Evolutionary conservation across 2,113 vertebrate genomes (phyloP).

Genomic region (Nasalis larvatus): DNA sequence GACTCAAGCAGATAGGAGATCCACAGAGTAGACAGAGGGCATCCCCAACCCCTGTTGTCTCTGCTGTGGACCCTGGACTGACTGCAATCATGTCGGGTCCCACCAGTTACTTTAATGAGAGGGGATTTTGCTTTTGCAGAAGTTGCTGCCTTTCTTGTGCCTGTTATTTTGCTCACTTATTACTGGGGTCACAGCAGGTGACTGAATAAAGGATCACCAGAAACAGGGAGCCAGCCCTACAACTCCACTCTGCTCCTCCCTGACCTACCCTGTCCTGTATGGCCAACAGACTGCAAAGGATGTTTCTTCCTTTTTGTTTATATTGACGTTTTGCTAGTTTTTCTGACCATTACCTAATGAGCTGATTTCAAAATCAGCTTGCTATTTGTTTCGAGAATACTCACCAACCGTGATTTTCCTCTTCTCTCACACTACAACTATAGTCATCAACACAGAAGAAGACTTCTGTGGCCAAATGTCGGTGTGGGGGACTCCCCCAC

Average conservation of each 20-base stretch:
- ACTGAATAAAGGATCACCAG: background rate
- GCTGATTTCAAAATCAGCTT: background rate
- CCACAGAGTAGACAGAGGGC: background rate
- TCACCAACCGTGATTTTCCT: too few species aligned
- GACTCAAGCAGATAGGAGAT: background rate
- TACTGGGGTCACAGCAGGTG: constrained; percentile 56
- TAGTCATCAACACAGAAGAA: too few species aligned
- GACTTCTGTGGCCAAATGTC: too few species aligned
- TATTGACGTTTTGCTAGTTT: background rate
- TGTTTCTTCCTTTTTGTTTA: background rate
- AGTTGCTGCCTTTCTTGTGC: constrained; percentile 75
- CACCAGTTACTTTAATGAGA: constrained; percentile 78
- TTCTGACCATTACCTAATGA: background rate
- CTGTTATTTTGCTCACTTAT: constrained; percentile 82
- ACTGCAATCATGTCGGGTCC: constrained; percentile 81
- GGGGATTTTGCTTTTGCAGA: constrained; percentile 59
- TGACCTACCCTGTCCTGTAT: background rate
- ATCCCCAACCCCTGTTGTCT: constrained; percentile 60
- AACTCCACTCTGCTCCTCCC: rapidly evolving
- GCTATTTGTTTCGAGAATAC: too few species aligned
- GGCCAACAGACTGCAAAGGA: too few species aligned
- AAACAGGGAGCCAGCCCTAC: background rate
- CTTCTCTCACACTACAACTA: too few species aligned
- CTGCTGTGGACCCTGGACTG: constrained; percentile 76
- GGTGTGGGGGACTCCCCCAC: too few species aligned